phyloP scores from a whole-genome alignment of 2,888 invertebrate species.

The Noctua pronuba region DNA sequence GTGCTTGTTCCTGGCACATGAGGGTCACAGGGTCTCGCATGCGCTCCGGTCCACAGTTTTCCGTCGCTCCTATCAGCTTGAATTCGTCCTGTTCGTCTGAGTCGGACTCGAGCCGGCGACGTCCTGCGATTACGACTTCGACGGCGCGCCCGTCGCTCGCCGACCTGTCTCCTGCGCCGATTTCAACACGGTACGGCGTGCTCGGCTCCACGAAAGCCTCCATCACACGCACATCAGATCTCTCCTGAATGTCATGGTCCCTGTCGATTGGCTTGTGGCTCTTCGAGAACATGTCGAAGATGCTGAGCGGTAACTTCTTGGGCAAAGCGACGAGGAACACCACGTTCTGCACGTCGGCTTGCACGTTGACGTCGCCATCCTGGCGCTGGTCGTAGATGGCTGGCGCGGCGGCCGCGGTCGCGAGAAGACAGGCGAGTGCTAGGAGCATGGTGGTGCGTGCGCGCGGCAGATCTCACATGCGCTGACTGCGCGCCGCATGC shows the following conservation, averaged over 20 bases:
- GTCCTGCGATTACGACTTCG: slow-evolving; percentile 84
- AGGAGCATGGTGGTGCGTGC: slow-evolving; percentile 84
- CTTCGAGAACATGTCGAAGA: slow-evolving; percentile 70
- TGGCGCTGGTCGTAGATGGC: slow-evolving; percentile 92
- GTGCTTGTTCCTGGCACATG: slow-evolving; percentile 81
- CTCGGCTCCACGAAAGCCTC: slow-evolving; percentile 92
- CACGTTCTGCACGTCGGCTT: slow-evolving; percentile 94
- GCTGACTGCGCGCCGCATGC: slow-evolving; percentile 80
- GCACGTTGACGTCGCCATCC: slow-evolving; percentile 93
- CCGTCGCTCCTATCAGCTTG: slow-evolving; percentile 92
- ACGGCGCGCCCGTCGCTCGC: slow-evolving; percentile 77
- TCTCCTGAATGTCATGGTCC: slow-evolving; percentile 77
- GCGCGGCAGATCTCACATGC: slow-evolving; percentile 73
- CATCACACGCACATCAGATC: slow-evolving; percentile 86
- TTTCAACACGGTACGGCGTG: slow-evolving; percentile 93
- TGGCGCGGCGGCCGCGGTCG: slow-evolving; percentile 74
- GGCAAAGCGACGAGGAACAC: slow-evolving; percentile 92
- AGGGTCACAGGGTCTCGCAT: slow-evolving; percentile 93
- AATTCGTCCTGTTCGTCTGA: slow-evolving; percentile 80
- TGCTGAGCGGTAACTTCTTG: slow-evolving; percentile 71
- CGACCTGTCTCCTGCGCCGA: slow-evolving; percentile 79
- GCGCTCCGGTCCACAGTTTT: slow-evolving; percentile 94
- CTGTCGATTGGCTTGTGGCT: slow-evolving; percentile 69
- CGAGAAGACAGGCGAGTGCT: slow-evolving; percentile 75
- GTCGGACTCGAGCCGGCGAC: slow-evolving; percentile 76